These are phyloP conservation scores for Trypoxylus dichotomus DNA, from an alignment of 1,140 invertebrate genomes.

Conservation along the genomic window DNA sequence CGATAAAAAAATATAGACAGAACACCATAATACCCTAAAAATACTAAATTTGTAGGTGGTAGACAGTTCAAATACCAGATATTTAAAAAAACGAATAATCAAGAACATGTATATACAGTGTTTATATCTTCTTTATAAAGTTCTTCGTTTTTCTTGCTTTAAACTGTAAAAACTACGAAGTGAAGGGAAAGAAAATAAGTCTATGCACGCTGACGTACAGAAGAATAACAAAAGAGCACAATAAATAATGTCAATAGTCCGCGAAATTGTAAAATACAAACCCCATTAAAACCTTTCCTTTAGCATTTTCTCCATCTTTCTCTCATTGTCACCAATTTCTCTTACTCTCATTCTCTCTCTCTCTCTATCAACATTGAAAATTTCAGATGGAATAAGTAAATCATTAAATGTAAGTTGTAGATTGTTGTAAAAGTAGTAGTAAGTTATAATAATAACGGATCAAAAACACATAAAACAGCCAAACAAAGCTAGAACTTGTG, in stretches of 20 bases:
- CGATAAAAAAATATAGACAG: not conserved
- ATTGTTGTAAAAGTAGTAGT: not conserved
- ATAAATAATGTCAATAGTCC: not conserved
- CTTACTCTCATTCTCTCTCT: not conserved
- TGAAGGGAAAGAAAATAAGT: not conserved
- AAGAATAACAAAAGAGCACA: no score
- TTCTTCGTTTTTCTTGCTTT: not conserved
- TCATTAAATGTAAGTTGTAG: not conserved
- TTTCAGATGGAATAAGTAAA: not conserved
- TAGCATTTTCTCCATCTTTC: no score
- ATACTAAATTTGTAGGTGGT: not conserved
- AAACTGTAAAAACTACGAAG: not conserved
- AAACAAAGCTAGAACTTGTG: slow-evolving; percentile 46
- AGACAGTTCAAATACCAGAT: slow-evolving; percentile 15
- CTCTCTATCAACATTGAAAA: not conserved
- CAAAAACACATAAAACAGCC: not conserved
- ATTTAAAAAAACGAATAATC: not conserved
- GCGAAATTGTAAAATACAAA: not conserved
- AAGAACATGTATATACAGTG: not conserved
- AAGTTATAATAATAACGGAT: not conserved
- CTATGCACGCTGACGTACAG: not conserved
- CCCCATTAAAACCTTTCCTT: not conserved
- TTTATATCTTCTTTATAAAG: not conserved
- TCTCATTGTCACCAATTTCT: no score
- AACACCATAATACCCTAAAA: not conserved